Conservation (phyloP, 2,888 invertebrate genomes). For the Panorpa germanica region DNA sequence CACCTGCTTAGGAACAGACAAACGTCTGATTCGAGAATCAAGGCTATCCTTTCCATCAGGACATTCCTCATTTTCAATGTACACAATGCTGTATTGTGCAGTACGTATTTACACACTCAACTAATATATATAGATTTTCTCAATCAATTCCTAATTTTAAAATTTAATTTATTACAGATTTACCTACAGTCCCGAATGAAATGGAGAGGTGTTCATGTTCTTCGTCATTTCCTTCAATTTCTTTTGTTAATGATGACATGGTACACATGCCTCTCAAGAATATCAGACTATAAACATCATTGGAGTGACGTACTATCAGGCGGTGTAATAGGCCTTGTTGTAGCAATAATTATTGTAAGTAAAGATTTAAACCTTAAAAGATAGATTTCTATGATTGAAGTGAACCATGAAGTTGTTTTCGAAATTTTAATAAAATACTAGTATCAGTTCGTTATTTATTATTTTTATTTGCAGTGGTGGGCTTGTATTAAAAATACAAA, state of each 20-base stretch:
- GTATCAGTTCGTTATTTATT: too few relatives aligned
- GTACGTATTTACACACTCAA: constrained; percentile 33
- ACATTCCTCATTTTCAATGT: constrained; percentile 78
- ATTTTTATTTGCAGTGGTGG: too few relatives aligned
- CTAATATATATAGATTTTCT: constrained; percentile 9
- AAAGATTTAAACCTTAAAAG: too few relatives aligned
- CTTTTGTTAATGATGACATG: constrained; percentile 59
- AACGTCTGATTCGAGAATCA: constrained; percentile 48
- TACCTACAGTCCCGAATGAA: constrained; percentile 74
- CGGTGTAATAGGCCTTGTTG: constrained; percentile 42
- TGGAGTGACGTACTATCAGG: constrained; percentile 94
- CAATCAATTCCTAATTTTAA: constrained; percentile 4
- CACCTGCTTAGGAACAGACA: constrained; percentile 32
- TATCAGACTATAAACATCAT: constrained; percentile 95
- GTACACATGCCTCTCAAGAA: constrained; percentile 75
- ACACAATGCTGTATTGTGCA: constrained; percentile 67
- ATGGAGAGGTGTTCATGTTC: constrained; percentile 61
- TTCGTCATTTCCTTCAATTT: constrained; percentile 74
- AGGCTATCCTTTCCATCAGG: constrained; percentile 82
- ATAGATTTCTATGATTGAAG: too few relatives aligned
- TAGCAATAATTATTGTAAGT: constrained; percentile 54
- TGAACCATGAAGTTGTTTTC: too few relatives aligned
- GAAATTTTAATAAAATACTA: too few relatives aligned
- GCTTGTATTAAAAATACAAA: too few relatives aligned
- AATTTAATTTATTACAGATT: constrained; percentile 35